Conservation (phyloP, 2,797 vertebrate species). For the Adelosebastes latens region DNA sequence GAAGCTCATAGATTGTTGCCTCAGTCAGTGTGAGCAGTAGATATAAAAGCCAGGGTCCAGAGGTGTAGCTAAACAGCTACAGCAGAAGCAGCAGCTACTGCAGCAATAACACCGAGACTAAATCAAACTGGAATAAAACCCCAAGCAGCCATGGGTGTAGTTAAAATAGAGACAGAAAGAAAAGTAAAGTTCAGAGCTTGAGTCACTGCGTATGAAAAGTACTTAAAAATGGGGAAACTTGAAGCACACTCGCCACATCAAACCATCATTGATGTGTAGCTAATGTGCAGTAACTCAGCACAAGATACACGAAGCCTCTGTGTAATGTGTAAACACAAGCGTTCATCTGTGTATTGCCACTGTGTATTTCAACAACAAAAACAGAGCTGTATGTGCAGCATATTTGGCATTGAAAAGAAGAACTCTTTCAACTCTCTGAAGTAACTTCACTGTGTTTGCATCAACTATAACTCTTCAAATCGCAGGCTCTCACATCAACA, state of each 20-base stretch:
- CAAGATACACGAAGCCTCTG: not conserved
- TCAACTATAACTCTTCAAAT: not conserved
- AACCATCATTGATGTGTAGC: slow-evolving; percentile 28
- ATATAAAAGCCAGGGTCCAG: not conserved
- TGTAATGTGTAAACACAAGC: slow-evolving; percentile 15
- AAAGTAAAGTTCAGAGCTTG: slow-evolving; percentile 5
- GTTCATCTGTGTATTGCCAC: slow-evolving; percentile 2
- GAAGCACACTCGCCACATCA: slow-evolving; percentile 4
- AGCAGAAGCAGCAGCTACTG: slow-evolving; percentile 7
- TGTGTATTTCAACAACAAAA: slow-evolving; percentile 13
- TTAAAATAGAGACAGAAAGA: not conserved
- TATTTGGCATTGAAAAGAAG: not conserved
- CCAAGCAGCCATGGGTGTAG: not conserved
- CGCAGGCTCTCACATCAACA: not conserved
- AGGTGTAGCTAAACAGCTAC: not conserved
- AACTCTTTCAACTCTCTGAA: slow-evolving; percentile 2
- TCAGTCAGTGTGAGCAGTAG: not conserved
- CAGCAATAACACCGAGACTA: not conserved
- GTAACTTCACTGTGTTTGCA: slow-evolving; percentile 10
- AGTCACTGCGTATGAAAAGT: not conserved
- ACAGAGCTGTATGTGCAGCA: not conserved
- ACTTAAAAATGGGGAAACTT: slow-evolving; percentile 17
- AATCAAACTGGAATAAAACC: slow-evolving; percentile 25
- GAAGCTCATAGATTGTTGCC: not conserved
- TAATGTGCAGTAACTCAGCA: slow-evolving; percentile 5